phyloP scores from a whole-genome alignment of 2,888 invertebrate species.

The Hemistola chrysoprasaria region DNA sequence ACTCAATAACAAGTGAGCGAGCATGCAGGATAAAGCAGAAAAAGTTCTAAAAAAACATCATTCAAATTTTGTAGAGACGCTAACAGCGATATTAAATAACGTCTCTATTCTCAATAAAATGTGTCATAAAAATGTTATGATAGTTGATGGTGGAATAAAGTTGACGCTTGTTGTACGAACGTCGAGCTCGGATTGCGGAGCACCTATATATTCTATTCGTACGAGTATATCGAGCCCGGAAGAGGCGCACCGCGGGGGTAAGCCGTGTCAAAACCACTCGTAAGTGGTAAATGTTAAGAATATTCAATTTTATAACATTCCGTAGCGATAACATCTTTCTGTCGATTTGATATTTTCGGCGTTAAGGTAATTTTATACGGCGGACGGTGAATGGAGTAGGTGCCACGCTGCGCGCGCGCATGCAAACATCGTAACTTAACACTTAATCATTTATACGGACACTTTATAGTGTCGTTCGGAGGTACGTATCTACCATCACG shows the following conservation, averaged over 20 bases:
- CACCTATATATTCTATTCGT: too few relatives aligned
- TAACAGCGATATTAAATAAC: conserved; percentile 78
- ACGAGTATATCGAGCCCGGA: conserved; percentile 50
- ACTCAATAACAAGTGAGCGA: conserved; percentile 50
- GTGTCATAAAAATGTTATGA: conserved; percentile 59
- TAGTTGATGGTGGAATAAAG: conserved; percentile 39
- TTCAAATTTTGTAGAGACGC: conserved; percentile 65
- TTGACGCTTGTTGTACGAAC: conserved; percentile 23
- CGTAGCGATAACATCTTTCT: conserved; percentile 75
- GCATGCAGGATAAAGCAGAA: conserved; percentile 43
- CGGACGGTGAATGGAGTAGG: conserved; percentile 66
- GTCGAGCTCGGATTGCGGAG: conserved; percentile 28
- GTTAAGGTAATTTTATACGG: conserved; percentile 75
- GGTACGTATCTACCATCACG: conserved; percentile 35
- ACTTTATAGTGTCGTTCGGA: conserved; percentile 62
- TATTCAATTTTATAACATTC: conserved; percentile 81
- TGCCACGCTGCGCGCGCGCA: conserved; percentile 70
- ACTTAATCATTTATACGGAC: conserved; percentile 78
- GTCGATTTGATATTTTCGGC: conserved; percentile 81
- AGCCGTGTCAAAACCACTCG: conserved; percentile 43
- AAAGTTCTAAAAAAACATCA: conserved; percentile 45
- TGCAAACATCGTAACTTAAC: conserved; percentile 74
- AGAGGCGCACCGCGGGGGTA: conserved; percentile 64
- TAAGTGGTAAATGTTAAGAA: conserved; percentile 58
- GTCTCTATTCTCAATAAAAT: conserved; percentile 75